Evolutionary conservation across 37 sponge, comb jelly and placozoan genomes (phyloP).

Genomic region (Ianthella basta): DNA sequence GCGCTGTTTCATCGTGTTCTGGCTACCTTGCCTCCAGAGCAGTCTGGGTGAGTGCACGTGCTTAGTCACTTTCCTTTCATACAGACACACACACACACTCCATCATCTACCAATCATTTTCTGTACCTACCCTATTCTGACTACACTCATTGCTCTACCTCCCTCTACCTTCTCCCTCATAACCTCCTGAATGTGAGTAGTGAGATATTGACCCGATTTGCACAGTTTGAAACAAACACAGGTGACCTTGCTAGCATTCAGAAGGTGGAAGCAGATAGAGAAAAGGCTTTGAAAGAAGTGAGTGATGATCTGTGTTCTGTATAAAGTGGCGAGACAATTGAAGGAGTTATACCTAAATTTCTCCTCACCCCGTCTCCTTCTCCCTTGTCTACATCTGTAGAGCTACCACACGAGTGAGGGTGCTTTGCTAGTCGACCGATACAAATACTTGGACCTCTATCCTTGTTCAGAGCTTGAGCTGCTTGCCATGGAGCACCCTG

Average conservation of each 20-base stretch:
- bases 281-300: conserved; percentile 20
- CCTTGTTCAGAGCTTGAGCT: conserved; percentile 86
- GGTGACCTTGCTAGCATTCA: conserved; percentile 88
- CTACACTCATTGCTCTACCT: background rate
- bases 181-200: too few relatives aligned
- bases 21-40: conserved; percentile 57
- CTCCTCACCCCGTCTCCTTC: background rate
- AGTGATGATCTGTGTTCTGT: background rate
- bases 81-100: background rate
- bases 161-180: background rate
- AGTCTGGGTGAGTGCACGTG: conserved; percentile 63
- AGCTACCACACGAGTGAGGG: conserved; percentile 50
- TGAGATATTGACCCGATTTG: conserved; percentile 82
- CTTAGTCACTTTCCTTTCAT: too few relatives aligned
- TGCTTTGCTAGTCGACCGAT: conserved; percentile 84
- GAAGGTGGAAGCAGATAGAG: conserved; percentile 88
- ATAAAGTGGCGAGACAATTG: too few relatives aligned
- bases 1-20: conserved; percentile 91
- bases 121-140: background rate
- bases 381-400: conserved; percentile 31
- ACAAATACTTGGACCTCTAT: conserved; percentile 85
- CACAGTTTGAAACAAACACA: conserved; percentile 83
- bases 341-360: too few relatives aligned
- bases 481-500: conserved; percentile 87
- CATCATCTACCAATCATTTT: background rate